These are phyloP conservation scores for Halisarca cf. caerulea DNA, from an alignment of 37 sponge, comb jelly and placozoan genomes.

Conservation along the genomic window DNA sequence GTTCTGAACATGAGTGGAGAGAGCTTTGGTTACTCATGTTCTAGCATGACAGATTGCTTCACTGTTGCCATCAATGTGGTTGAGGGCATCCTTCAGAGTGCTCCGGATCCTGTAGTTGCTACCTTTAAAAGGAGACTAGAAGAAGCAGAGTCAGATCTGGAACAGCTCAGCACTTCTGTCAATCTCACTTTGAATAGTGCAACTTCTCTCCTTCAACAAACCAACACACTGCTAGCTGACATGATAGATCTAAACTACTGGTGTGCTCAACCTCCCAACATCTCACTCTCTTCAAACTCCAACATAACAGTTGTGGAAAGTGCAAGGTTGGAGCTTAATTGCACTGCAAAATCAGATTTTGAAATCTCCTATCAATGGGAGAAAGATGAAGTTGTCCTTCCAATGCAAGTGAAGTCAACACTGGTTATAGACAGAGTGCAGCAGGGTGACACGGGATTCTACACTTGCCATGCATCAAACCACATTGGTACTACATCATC, in stretches of 20 bases:
- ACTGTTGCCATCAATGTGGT: background rate
- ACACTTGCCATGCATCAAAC: slow-evolving; percentile 4
- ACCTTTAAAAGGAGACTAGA: background rate
- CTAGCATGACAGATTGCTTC: slow-evolving; percentile 11
- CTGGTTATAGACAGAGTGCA: background rate
- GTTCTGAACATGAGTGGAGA: background rate
- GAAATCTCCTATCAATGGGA: slow-evolving; percentile 22
- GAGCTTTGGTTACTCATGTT: slow-evolving; percentile 2
- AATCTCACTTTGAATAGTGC: slow-evolving; percentile 11
- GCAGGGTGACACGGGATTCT: background rate
- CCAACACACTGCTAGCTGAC: background rate
- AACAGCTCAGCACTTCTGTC: background rate
- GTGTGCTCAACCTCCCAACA: slow-evolving; percentile 35
- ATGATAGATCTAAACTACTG: slow-evolving; percentile 15
- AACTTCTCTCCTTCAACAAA: background rate
- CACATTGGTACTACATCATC: slow-evolving; percentile 4
- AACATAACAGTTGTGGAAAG: slow-evolving; percentile 4
- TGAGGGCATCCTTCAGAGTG: background rate
- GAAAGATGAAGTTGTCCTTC: background rate
- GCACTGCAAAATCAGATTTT: slow-evolving; percentile 11
- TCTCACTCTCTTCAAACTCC: background rate
- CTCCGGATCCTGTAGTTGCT: background rate
- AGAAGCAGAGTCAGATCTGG: slow-evolving; percentile 7
- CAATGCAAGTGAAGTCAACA: background rate
- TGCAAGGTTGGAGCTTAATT: background rate